Evolutionary conservation across 2,113 vertebrate species (phyloP).

Genomic region (Aspiorhynchus laticeps): DNA sequence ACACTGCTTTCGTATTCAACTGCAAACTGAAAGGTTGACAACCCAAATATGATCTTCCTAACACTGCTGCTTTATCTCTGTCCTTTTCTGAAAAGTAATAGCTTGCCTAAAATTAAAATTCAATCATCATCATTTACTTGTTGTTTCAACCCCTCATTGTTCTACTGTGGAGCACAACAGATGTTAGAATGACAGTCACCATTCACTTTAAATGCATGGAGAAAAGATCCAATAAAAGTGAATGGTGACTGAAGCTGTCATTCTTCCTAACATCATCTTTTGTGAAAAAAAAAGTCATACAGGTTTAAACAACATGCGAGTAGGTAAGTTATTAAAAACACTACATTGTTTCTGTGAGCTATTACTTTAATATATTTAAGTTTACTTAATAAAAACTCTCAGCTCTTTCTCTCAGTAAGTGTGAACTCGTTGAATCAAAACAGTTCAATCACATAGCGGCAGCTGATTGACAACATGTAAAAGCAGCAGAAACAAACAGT

Average conservation of each 20-base stretch:
- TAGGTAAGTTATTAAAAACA: neutral
- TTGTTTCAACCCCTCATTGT: neutral
- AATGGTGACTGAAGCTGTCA: neutral
- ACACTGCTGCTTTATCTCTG: neutral
- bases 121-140: neutral
- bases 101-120: neutral
- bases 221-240: neutral
- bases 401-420: neutral
- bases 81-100: neutral
- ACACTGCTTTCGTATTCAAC: neutral
- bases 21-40: neutral
- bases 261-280: neutral
- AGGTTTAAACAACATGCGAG: neutral
- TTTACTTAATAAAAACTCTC: neutral
- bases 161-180: neutral
- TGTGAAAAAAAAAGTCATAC: neutral
- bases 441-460: neutral
- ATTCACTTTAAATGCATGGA: neutral
- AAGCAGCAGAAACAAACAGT: neutral
- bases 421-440: neutral
- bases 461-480: neutral
- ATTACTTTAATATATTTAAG: neutral
- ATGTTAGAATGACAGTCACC: neutral
- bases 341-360: neutral
- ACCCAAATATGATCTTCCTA: neutral